A percentile compares a stretch with the other conserved stretches of the same genome.
Evolutionary conservation across 2,888 invertebrate genomes (phyloP).

Genomic region (Philhelius pedissequus): DNA sequence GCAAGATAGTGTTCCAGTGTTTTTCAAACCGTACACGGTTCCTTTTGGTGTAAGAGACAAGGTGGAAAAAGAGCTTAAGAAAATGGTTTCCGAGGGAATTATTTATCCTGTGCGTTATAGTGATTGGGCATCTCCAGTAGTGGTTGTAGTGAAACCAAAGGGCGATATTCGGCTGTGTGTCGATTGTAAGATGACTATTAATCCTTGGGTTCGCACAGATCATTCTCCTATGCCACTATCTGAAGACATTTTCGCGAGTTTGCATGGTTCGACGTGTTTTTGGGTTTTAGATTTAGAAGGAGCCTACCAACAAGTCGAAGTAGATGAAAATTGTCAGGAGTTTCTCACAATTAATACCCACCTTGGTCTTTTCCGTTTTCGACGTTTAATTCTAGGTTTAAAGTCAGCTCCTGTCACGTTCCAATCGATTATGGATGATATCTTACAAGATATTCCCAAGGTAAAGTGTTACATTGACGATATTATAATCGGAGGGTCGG

Average conservation of each 20-base stretch:
- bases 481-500: too few species aligned
- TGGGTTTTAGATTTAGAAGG: neutral
- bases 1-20: neutral
- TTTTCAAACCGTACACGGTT: neutral
- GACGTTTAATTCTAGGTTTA: too few species aligned
- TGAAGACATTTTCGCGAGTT: constrained; percentile 43
- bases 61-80: neutral
- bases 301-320: too few species aligned
- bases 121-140: constrained; percentile 42
- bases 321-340: too few species aligned
- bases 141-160: constrained; percentile 33
- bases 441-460: too few species aligned
- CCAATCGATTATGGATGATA: too few species aligned
- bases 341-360: too few species aligned
- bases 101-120: constrained; percentile 1
- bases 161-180: constrained; percentile 15
- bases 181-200: constrained; percentile 13
- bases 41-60: neutral
- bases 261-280: neutral
- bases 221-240: constrained; percentile 28
- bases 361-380: too few species aligned
- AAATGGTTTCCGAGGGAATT: neutral
- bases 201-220: neutral
- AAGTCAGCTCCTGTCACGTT: too few species aligned
- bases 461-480: too few species aligned